Evolutionary conservation across 2,888 invertebrate genomes (phyloP), one percentile per base, ranked within the genome.

Genomic region (Cryptosula pallasiana): DNA sequence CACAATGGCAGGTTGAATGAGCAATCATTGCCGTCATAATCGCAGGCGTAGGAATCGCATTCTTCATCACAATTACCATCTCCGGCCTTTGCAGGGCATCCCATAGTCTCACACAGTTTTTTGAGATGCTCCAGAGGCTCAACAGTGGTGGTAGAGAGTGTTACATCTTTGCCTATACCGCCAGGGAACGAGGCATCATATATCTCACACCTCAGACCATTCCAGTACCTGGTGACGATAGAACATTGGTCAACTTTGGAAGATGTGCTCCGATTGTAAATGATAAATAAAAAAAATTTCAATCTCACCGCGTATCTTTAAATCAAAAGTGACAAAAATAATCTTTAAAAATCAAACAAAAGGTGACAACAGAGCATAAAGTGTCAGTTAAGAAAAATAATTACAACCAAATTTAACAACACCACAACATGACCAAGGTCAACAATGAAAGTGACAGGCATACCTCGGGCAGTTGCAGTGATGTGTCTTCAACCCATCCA

Each of bases 21-120:
- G 79, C 97, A 98, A 80, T 98, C 97, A 75, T 92, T 92, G 0
- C 94, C 94, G 79, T 97, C 97, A 80, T 95, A 97, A 76, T 94
- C 90, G 79, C 97, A 97, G 0, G 93, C 94, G 76, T 90, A 91
- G 0, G 90, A 92, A 82, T 97, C 95, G 82, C 97, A 97, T 80
- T 96, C 95, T 77, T 91, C 23, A 25, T 70, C 70, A 70, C 70
- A 70, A 2, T 25, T 13, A 23, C 70, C 70, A 32, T 70, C 32
- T 32, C 91, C 90, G 72, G 91, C 90, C 82, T 95, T 96, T 75
- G 90, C 89, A 13, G 89, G 88, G 81, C 96, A 97, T 1, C 91
- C 90, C 72, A 91, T 88, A 1, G 69, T 71, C n/a, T 74, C 27
- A 75, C 82, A 82, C 32, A 75, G 73, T 76, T 91, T 90, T 72